Percentiles rank a stretch among this genome's conserved stretches.
phyloP scores from a whole-genome alignment of 2,797 vertebrate genomes.

The Threskiornis aethiopicus region DNA sequence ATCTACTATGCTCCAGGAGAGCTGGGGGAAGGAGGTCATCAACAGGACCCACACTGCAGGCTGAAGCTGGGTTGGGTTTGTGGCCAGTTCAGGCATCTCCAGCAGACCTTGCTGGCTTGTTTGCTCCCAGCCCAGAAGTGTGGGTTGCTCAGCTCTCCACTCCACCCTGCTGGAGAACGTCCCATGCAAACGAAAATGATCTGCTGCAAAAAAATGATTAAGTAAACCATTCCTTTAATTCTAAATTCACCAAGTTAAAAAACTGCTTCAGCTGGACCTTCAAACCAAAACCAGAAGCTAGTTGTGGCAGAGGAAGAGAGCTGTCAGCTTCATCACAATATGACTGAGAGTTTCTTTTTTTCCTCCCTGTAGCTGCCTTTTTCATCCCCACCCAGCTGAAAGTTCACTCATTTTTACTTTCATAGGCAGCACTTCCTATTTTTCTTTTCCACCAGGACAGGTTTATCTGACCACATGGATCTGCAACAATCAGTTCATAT shows the following conservation, averaged over 20 bases:
- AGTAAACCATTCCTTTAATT: not conserved
- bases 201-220: not conserved
- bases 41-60: not conserved
- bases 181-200: not conserved
- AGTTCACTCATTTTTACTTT: not conserved
- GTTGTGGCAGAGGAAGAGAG: not conserved
- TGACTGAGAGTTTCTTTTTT: not conserved
- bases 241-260: not conserved
- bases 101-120: not conserved
- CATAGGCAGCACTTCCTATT: not conserved
- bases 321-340: not conserved
- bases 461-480: not conserved
- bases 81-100: not conserved
- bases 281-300: not conserved
- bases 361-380: not conserved
- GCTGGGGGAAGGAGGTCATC: not conserved
- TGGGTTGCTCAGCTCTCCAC: not conserved
- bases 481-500: not conserved
- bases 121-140: not conserved
- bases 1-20: not conserved
- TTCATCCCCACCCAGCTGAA: not conserved
- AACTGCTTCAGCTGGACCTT: not conserved
- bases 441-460: not conserved
- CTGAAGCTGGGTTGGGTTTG: not conserved
- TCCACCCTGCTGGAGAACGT: not conserved